Evolutionary conservation across 2,113 vertebrate species (phyloP), one percentile per base, ranked within the genome.

Genomic region (Plectropomus leopardus): DNA sequence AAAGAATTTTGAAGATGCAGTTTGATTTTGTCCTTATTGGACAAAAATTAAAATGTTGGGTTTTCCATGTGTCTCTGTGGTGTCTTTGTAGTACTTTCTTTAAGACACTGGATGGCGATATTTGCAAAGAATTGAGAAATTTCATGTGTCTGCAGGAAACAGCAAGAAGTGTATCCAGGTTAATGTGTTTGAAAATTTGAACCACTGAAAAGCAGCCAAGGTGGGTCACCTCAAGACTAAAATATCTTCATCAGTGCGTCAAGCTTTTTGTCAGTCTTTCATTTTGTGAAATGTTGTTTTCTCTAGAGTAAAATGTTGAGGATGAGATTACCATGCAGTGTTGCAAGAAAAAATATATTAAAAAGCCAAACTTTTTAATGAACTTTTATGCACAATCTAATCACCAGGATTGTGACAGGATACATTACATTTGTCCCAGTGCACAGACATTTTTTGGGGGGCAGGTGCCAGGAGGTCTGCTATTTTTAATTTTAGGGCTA

Each of bases 61-160:
- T 6, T 32, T 32, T 32, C 32, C 36, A 40, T n/a, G 5, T 51
- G n/a, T 21, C 15, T 32, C 8, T 4, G 54, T 1, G 7, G 3
- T n/a, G 7, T 51, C 21, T 24, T 2, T n/a, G 32, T 10, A 67
- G 63, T 76, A 48, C 48, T 13, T 2, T 1, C 1, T 5, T 1
- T 17, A 8, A 0, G 30, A 54, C 83, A 51, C 71, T 63, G 76
- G 84, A n/a, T 44, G 86, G 68, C 24, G 23, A 26, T 34, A 50
- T 82, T 66, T 3, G 44, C 28, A 75, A 64, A 76, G 15, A 63
- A 28, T 36, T 65, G 76, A 72, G 5, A 13, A 1, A 1, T n/a
- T 28, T 21, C 8, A 24, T 30, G 15, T 17, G 11, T 19, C 7
- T 13, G n/a, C 3, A 15, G 7, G 17, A 13, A 34, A 4, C 23